Evolutionary conservation across 2,888 invertebrate species (phyloP), one percentile per base, ranked within the genome.

Genomic region (Dione vanillae): DNA sequence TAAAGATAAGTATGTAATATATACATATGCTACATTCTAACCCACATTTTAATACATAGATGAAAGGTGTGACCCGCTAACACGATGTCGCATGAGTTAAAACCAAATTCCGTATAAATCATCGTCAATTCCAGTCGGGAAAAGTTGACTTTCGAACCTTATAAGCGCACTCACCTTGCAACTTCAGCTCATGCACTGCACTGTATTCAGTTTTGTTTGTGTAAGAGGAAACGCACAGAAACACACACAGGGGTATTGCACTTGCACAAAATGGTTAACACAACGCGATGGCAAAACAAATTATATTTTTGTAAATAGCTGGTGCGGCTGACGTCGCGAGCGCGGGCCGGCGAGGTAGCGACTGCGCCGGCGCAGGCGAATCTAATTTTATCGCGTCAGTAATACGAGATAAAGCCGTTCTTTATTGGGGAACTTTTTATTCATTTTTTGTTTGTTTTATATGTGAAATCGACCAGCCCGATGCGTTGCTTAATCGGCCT

Each of bases 321-420:
- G 78, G 76, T 71, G 76, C 67, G 78, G 79, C 79, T 79, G 79
- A 80, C 78, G 82, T 81, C 80, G 81, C 82, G 79, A 79, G 79
- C 80, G 80, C 79, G 78, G 73, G 79, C 66, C 79, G 78, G 80
- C 82, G 83, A 83, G 49, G 80, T 80, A 80, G 74, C 75, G 78
- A 64, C 77, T 78, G 82, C 85, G 80, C 80, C 77, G 72, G 80
- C 78, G 82, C 69, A 69, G 52, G 79, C 85, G 84, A 85, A 88
- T 91, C 92, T 92, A 93, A 92, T 90, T 92, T 91, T 92, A 89
- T 89, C 91, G 85, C 82, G 83, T 85, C 84, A 91, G 92, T 93
- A 92, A 92, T 86, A 91, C 91, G 92, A 92, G 91, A 92, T 93
- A 92, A 91, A 90, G 87, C 85, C 85, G 85, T 85, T 88, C 89